Evolutionary conservation across 2,797 vertebrate genomes (phyloP).

Genomic region (Echeneis naucrates): DNA sequence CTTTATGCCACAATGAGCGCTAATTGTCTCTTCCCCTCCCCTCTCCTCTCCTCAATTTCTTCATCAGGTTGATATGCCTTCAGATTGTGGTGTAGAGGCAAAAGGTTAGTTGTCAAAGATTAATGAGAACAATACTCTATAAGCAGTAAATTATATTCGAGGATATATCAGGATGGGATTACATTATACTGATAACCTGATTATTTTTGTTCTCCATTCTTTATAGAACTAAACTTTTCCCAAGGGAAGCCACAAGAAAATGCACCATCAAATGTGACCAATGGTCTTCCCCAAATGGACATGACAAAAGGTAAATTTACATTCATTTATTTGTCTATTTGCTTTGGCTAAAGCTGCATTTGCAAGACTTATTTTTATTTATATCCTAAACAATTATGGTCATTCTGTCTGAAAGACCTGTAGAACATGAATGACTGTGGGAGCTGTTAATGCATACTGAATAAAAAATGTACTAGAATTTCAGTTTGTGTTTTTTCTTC

Average conservation of each 20-base stretch:
- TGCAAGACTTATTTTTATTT: too few species aligned
- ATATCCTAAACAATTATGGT: too few species aligned
- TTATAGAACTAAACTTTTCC: slow-evolving; percentile 39
- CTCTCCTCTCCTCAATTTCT: neutral
- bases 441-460: too few species aligned
- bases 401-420: too few species aligned
- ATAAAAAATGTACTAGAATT: neutral
- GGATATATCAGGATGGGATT: neutral
- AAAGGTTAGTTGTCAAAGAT: slow-evolving; percentile 49
- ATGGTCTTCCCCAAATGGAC: neutral
- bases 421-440: too few species aligned
- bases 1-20: neutral
- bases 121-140: neutral
- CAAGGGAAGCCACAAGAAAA: slow-evolving; percentile 19
- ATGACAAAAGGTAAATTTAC: slow-evolving; percentile 19
- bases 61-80: slow-evolving; percentile 40
- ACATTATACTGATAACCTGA: neutral
- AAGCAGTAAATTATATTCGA: neutral
- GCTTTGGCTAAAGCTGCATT: too few species aligned
- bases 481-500: neutral
- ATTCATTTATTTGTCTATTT: neutral
- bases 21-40: too few species aligned
- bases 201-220: neutral
- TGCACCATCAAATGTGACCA: neutral
- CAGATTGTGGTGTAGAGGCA: neutral